Base-by-base conservation (phyloP, 2,888 invertebrate species). In the Andrena trimmerana region DNA sequence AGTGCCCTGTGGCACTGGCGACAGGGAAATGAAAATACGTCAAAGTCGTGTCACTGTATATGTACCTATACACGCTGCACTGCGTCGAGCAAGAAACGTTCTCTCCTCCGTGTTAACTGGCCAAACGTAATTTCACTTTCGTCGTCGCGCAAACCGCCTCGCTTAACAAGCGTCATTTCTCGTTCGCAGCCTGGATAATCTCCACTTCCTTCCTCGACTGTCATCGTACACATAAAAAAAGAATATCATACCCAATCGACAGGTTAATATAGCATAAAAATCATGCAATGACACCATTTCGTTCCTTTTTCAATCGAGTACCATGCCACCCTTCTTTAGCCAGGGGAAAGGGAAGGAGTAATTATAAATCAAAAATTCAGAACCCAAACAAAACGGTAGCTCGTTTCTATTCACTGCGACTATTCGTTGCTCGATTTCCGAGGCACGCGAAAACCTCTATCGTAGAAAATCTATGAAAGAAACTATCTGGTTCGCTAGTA, bases 1-100 rank as follows among this genome's bases (percentile, higher is more conserved):
- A 87, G 87, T 87, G 24, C 65, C 3, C 50, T 33, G 50, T 29
- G 66, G 42, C 59, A 69, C 59, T 68, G 63, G 74, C 60, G 48
- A 50, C 42, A 60, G 42, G 16, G 16, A 20, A 59, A 65, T 57
- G 68, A 70, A 87, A 79, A 79, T 65, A 48, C 24, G 42, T 42
- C 42, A 57, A 20, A 24, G 10, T 24, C 24, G 1, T 27, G 20
- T 4, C 57, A 54, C 29, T 59, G n/a, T 33, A 69, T 59, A 71
- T 50, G 60, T 48, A 29, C 42, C 29, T 63, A 33, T 20, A 31
- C 70, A 16, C 27, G 20, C 24, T 31, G 71, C 66, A 6, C 13
- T 71, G 69, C n/a, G 24, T 27, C 42, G 8, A n/a, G 5, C 75
- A n/a, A 31, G 48, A 48, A 70, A 31, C 63, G 20, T 85, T 66